Conservation (phyloP, 1,140 invertebrate genomes). For the Muscidifurax raptorellus region DNA sequence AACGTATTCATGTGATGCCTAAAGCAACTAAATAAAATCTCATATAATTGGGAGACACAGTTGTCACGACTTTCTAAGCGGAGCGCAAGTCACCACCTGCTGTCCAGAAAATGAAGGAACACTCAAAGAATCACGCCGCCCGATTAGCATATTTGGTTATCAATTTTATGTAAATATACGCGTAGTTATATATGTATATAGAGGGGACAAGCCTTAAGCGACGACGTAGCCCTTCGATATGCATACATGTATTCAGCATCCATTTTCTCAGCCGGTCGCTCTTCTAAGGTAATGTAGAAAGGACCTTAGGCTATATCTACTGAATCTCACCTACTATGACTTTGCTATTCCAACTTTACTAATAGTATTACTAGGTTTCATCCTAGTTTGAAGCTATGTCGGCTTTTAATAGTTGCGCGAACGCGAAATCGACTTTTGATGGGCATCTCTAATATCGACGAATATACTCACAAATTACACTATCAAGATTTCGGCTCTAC, state of each 20-base stretch:
- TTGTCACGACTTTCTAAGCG: slow-evolving; percentile 68
- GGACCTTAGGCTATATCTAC: slow-evolving; percentile 41
- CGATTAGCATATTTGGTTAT: slow-evolving; percentile 52
- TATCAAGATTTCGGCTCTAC: neutral
- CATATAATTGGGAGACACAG: slow-evolving; percentile 71
- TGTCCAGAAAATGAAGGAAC: slow-evolving; percentile 54
- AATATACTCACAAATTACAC: neutral
- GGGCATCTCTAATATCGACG: neutral
- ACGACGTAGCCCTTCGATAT: slow-evolving; percentile 1
- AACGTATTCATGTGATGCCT: slow-evolving; percentile 69
- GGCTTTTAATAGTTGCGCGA: slow-evolving; percentile 37
- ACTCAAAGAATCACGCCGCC: slow-evolving; percentile 52
- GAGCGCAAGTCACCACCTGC: slow-evolving; percentile 52
- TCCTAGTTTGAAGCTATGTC: slow-evolving; percentile 13
- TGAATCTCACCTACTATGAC: slow-evolving; percentile 40
- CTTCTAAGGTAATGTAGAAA: neutral
- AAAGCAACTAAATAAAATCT: slow-evolving; percentile 67
- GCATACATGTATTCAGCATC: slow-evolving; percentile 45
- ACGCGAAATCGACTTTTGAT: neutral
- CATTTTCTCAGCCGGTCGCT: slow-evolving; percentile 16
- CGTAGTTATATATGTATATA: neutral
- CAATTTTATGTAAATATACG: slow-evolving; percentile 61
- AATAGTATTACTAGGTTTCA: slow-evolving; percentile 36
- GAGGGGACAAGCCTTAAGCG: neutral
- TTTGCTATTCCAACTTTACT: slow-evolving; percentile 40